These are phyloP conservation scores for Motacilla tschutschensis DNA, from an alignment of 2,113 vertebrate genomes.

Conservation along the genomic window DNA sequence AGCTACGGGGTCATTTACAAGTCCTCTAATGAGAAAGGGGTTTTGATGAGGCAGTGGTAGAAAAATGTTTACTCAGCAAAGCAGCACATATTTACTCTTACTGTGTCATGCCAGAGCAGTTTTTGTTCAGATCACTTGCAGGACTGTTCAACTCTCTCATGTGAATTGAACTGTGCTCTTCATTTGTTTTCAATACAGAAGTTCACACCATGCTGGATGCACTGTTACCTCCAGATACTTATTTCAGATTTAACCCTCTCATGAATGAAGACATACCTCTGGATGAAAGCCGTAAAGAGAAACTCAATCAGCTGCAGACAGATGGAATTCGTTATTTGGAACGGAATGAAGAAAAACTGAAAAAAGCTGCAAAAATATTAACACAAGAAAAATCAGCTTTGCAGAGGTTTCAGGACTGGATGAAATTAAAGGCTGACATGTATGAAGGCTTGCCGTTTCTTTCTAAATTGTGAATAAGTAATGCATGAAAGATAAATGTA, in stretches of 20 bases:
- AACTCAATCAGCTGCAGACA: slow-evolving; percentile 83
- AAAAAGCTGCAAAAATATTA: slow-evolving; percentile 82
- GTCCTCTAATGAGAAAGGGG: not conserved
- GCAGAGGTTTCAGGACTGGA: slow-evolving; percentile 86
- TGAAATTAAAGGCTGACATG: slow-evolving; percentile 84
- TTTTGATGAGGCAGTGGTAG: not conserved
- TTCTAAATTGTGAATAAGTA: slow-evolving; percentile 78
- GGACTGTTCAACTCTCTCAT: not conserved
- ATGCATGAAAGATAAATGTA: slow-evolving; percentile 22
- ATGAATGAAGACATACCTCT: slow-evolving; percentile 89
- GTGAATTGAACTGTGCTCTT: not conserved
- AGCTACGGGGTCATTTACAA: not conserved
- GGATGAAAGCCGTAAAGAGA: slow-evolving; percentile 92
- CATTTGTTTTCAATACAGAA: slow-evolving; percentile 76
- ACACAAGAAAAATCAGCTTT: slow-evolving; percentile 82
- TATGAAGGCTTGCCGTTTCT: slow-evolving; percentile 78
- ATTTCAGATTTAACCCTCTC: slow-evolving; percentile 95
- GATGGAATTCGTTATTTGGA: slow-evolving; percentile 88
- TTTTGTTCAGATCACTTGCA: not conserved
- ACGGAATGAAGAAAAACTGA: slow-evolving; percentile 90
- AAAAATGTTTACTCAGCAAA: not conserved
- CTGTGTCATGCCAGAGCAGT: not conserved
- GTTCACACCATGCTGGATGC: slow-evolving; percentile 92
- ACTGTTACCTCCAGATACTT: slow-evolving; percentile 86
- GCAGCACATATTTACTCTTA: not conserved